These are phyloP conservation scores for Oryctes rhinoceros DNA, from an alignment of 1,140 invertebrate genomes.

Conservation along the genomic window DNA sequence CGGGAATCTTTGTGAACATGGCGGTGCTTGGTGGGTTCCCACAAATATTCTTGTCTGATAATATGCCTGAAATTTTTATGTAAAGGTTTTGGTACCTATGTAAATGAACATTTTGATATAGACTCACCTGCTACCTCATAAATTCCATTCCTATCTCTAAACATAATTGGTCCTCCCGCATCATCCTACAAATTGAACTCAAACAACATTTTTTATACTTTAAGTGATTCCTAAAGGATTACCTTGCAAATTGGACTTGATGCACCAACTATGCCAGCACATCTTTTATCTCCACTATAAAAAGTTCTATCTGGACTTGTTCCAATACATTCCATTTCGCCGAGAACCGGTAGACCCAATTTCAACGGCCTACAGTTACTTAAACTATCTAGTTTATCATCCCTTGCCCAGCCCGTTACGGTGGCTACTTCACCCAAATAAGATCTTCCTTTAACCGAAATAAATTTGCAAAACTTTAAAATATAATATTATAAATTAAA, in stretches of 20 bases:
- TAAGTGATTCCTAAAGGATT: neutral
- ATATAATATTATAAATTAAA: neutral
- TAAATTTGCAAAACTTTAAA: too few species aligned
- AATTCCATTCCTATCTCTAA: neutral
- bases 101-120: too few species aligned
- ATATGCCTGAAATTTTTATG: conserved; percentile 67
- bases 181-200: neutral
- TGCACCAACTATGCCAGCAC: conserved; percentile 30
- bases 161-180: conserved; percentile 19
- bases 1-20: conserved; percentile 85
- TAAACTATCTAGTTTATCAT: neutral
- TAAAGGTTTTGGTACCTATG: too few species aligned
- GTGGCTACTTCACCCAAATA: conserved; percentile 14
- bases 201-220: neutral
- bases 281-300: conserved; percentile 20
- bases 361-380: conserved; percentile 3
- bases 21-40: conserved; percentile 81
- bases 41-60: conserved; percentile 84
- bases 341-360: conserved; percentile 24
- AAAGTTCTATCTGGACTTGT: neutral
- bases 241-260: conserved; percentile 25
- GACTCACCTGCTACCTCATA: conserved; percentile 25
- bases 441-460: neutral
- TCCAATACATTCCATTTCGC: neutral
- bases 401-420: neutral